phyloP scores from a whole-genome alignment of 2,888 invertebrate species.

The Ormyrus thymus region DNA sequence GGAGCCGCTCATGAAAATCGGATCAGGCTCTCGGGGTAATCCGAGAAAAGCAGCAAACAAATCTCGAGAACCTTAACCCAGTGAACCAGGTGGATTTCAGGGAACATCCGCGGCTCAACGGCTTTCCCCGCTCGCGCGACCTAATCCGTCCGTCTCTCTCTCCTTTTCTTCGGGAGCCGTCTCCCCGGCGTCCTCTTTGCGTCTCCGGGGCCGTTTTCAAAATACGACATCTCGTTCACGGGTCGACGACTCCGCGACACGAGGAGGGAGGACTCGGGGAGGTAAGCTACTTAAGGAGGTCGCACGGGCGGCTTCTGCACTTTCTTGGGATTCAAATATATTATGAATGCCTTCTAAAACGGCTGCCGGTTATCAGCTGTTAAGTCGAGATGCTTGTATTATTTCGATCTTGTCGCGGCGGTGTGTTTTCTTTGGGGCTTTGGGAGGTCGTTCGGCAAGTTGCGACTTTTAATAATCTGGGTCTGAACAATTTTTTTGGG shows the following conservation, averaged over 20 bases:
- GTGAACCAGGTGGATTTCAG: constrained; percentile 38
- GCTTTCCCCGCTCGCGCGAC: background rate
- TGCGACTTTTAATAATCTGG: no score
- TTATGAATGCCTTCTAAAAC: constrained; percentile 20
- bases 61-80: constrained; percentile 51
- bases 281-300: constrained; percentile 64
- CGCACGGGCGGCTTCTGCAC: constrained; percentile 38
- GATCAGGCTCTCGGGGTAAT: constrained; percentile 43
- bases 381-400: constrained; percentile 4
- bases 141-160: constrained; percentile 28
- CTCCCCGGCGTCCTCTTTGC: constrained; percentile 29
- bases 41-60: constrained; percentile 55
- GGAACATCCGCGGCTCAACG: constrained; percentile 19
- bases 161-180: background rate
- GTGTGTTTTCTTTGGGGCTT: background rate
- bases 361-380: constrained; percentile 17
- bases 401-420: background rate
- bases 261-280: background rate
- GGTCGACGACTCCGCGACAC: constrained; percentile 51
- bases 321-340: background rate
- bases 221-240: constrained; percentile 59
- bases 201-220: constrained; percentile 22
- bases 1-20: constrained; percentile 47
- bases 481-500: no score
- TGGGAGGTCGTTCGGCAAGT: no score